Evolutionary conservation across 1,140 invertebrate species (phyloP).

Genomic region (Polypedilum pembai): DNA sequence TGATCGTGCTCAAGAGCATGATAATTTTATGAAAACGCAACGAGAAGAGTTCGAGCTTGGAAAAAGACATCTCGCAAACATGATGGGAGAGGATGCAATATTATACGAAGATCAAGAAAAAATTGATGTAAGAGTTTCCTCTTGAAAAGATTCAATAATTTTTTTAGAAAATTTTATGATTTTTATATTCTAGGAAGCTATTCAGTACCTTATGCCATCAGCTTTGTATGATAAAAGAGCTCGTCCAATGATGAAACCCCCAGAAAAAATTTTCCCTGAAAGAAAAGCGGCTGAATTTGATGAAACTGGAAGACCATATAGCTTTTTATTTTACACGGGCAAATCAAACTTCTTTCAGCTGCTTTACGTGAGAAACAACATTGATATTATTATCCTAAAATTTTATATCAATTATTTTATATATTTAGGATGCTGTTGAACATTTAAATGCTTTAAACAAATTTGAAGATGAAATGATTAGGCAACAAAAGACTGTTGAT

Average conservation of each 20-base stretch:
- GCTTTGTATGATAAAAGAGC: constrained; percentile 75
- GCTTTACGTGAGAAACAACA: constrained; percentile 60
- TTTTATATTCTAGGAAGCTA: constrained; percentile 62
- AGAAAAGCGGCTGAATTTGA: constrained; percentile 87
- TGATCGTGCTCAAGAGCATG: constrained; percentile 68
- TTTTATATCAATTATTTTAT: constrained; percentile 30
- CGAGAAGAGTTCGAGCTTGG: constrained; percentile 80
- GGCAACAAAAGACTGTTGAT: constrained; percentile 52
- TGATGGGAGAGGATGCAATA: constrained; percentile 91
- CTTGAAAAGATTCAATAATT: no score
- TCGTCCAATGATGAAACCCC: constrained; percentile 77
- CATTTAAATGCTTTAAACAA: constrained; percentile 58
- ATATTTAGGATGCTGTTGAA: constrained; percentile 51
- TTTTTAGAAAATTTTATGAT: no score
- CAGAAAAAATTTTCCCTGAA: constrained; percentile 75
- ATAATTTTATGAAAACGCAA: constrained; percentile 79
- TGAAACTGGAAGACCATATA: constrained; percentile 73
- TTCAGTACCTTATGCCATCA: constrained; percentile 87
- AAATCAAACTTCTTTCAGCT: constrained; percentile 74
- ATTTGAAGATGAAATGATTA: constrained; percentile 60
- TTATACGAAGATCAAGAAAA: constrained; percentile 74
- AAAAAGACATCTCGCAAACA: constrained; percentile 91
- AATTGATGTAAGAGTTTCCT: constrained; percentile 72
- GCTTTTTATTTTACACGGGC: constrained; percentile 84
- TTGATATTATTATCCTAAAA: constrained; percentile 21